Conservation (phyloP, 2,888 invertebrate genomes). For the Mechanitis messenoides region DNA sequence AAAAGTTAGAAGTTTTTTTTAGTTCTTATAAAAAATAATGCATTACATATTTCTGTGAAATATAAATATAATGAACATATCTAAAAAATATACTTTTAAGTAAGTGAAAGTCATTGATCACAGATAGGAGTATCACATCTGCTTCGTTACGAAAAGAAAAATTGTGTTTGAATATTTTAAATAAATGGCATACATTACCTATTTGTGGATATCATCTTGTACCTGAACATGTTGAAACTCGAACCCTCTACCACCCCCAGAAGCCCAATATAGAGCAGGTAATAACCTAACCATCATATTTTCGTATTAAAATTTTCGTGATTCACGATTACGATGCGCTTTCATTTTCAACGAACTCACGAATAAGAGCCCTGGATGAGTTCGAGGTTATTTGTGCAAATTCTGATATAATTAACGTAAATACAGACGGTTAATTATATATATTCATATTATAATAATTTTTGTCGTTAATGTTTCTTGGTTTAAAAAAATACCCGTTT, state of each 20-base stretch:
- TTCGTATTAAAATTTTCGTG: neutral
- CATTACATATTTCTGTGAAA: no score
- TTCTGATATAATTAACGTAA: no score
- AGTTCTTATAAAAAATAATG: no score
- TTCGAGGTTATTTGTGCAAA: no score
- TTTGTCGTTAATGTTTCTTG: no score
- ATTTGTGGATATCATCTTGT: constrained; percentile 86
- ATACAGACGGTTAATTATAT: no score
- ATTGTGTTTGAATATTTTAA: constrained; percentile 84
- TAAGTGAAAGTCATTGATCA: neutral
- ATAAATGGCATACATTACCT: constrained; percentile 85
- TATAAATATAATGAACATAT: no score
- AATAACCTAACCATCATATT: neutral
- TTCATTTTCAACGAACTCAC: no score
- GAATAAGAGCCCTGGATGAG: no score
- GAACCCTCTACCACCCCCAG: constrained; percentile 84
- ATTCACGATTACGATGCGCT: no score
- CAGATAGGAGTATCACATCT: constrained; percentile 40
- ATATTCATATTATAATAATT: no score
- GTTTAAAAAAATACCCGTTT: neutral
- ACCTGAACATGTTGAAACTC: constrained; percentile 94
- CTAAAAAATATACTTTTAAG: neutral
- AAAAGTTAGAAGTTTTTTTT: no score
- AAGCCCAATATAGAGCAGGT: constrained; percentile 78
- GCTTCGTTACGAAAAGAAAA: constrained; percentile 80